Conservation (phyloP, 2,888 invertebrate genomes). For the Trissolcus japonicus region DNA sequence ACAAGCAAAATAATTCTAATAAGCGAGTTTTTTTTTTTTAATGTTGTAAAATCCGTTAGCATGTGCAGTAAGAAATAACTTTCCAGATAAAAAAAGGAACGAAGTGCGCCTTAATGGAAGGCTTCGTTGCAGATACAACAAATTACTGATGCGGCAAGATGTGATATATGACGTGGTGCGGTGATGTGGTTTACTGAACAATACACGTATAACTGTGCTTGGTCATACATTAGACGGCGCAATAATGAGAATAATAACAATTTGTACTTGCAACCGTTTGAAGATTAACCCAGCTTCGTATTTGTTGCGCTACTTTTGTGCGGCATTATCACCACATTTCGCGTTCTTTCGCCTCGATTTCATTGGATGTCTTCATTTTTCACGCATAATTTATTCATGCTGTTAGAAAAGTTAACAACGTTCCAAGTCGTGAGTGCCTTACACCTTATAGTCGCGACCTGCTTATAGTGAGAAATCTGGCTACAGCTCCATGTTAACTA, state of each 20-base stretch:
- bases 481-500: background rate
- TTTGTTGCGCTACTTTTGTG: slow-evolving; percentile 30
- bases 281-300: slow-evolving; percentile 38
- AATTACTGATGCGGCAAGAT: slow-evolving; percentile 53
- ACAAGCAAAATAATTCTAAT: background rate
- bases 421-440: slow-evolving; percentile 25
- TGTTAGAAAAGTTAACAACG: slow-evolving; percentile 21
- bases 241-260: slow-evolving; percentile 51
- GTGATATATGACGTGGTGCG: slow-evolving; percentile 45
- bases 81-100: slow-evolving; percentile 6
- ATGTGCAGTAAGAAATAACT: slow-evolving; percentile 1
- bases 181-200: slow-evolving; percentile 43
- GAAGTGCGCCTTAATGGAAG: slow-evolving; percentile 22
- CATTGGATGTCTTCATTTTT: slow-evolving; percentile 25
- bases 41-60: background rate
- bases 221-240: slow-evolving; percentile 31
- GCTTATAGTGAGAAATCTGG: slow-evolving; percentile 15
- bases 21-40: background rate
- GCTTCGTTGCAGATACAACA: slow-evolving; percentile 37
- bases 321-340: slow-evolving; percentile 24
- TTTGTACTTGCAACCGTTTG: slow-evolving; percentile 15
- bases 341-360: slow-evolving; percentile 17
- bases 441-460: slow-evolving; percentile 30
- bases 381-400: slow-evolving; percentile 32
- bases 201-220: slow-evolving; percentile 16